Base-by-base conservation (phyloP, 2,888 invertebrate genomes). In the Melolontha melolontha region DNA sequence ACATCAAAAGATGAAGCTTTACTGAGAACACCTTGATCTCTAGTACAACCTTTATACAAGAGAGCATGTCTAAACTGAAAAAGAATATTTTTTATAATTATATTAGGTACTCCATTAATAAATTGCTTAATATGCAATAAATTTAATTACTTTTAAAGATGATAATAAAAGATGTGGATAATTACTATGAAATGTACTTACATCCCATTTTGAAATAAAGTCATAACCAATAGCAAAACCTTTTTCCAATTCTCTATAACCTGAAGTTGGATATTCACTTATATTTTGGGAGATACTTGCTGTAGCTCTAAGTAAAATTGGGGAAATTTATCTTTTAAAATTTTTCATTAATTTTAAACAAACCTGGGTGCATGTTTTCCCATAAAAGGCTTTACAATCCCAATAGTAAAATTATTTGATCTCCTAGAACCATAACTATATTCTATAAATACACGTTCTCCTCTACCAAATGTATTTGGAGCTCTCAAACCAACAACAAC, bases 391-490 rank as follows among this genome's bases (percentile, higher is more conserved):
- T 97, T 98, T 72, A 90, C 87, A 75, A 93, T 90, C 14, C 91
- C 88, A 0, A 96, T 75, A 78, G 91, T 92, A 80, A 94, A 91
- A 80, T 94, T 94, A 75, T 92, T 91, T 0, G 93, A 91, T 76
- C 91, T 90, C 77, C 92, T 91, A 71, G 92, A 92, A 34, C 96
- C 96, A 79, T 94, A 91, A 69, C 92, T 74, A 82, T 95, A 95
- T 80, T 96, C 95, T 14, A 92, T 86, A 74, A 91, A 90, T 8
- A 96, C 75, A 39, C 88, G 86, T 86, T 98, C 97, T 0, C 95
- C 98, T 65, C 97, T 87, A 0, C 98, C 97, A 74, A 91, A 85
- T 63, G 95, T 83, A 85, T 98, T 98, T 0, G 95, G 95, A 72
- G 93, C 85, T 75, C 90, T 88, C 63, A 93, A 84, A 59, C 93